Evolutionary conservation across 2,797 vertebrate species (phyloP).

Genomic region (Artibeus jamaicensis): DNA sequence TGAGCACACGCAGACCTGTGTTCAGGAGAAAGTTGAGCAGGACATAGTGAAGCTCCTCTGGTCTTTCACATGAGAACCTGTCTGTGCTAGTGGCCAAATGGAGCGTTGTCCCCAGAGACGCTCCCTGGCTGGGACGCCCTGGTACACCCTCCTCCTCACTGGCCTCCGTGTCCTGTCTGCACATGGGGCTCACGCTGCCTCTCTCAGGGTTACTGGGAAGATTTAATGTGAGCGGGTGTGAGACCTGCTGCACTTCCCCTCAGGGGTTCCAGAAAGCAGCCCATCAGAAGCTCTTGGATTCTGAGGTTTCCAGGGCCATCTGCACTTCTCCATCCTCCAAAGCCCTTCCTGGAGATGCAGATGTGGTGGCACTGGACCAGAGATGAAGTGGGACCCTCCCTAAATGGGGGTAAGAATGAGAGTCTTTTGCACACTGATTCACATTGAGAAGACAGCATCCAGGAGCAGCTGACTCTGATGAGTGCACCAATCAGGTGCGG

Average conservation of each 20-base stretch:
- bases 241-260: neutral
- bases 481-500: neutral
- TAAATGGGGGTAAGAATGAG: neutral
- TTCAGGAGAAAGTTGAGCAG: neutral
- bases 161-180: neutral
- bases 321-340: neutral
- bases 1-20: fast-evolving
- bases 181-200: fast-evolving
- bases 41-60: neutral
- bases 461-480: fast-evolving
- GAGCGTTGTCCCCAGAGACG: neutral
- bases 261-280: neutral
- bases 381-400: neutral
- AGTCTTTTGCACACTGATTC: neutral
- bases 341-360: neutral
- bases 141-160: neutral
- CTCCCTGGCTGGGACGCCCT: fast-evolving
- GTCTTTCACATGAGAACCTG: neutral
- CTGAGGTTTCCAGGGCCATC: neutral
- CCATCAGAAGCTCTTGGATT: neutral
- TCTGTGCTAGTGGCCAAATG: neutral
- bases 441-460: neutral
- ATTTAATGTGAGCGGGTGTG: fast-evolving
- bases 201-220: neutral
- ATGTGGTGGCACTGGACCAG: neutral